Conservation (phyloP, 1,140 invertebrate species). For the Hypsibius dujardini region DNA sequence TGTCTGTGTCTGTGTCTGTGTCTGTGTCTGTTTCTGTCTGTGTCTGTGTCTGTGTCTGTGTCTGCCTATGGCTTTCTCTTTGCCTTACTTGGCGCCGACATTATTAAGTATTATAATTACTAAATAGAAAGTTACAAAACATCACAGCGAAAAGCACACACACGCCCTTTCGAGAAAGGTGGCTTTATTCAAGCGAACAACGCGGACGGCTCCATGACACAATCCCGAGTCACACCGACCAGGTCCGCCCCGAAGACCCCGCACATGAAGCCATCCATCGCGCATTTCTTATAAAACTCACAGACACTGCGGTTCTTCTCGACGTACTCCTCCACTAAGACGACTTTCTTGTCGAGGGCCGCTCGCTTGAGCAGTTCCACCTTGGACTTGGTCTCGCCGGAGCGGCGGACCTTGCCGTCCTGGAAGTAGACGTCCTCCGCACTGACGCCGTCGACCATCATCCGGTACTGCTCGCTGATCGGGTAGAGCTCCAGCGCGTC, state of each 20-base stretch:
- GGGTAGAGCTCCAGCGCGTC: not conserved
- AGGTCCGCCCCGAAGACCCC: not conserved
- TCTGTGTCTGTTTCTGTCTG: too few species aligned
- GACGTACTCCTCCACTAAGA: not conserved
- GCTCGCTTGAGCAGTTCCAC: not conserved
- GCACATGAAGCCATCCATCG: not conserved
- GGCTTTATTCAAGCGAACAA: too few species aligned
- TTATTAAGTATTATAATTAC: too few species aligned
- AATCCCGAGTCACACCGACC: not conserved
- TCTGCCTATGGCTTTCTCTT: too few species aligned
- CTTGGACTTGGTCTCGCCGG: not conserved
- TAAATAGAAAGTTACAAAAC: too few species aligned
- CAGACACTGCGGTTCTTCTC: not conserved
- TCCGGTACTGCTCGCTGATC: not conserved
- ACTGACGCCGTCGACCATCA: constrained; percentile 3
- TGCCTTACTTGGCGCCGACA: too few species aligned
- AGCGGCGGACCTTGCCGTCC: not conserved
- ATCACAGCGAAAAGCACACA: too few species aligned
- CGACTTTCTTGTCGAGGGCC: not conserved
- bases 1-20: too few species aligned
- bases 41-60: too few species aligned
- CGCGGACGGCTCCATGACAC: not conserved
- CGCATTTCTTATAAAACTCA: constrained; percentile 9
- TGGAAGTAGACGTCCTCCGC: not conserved
- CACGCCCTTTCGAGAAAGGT: too few species aligned